Base-by-base conservation (phyloP, 2,797 vertebrate genomes). In the Acrossocheilus wenchowensis region DNA sequence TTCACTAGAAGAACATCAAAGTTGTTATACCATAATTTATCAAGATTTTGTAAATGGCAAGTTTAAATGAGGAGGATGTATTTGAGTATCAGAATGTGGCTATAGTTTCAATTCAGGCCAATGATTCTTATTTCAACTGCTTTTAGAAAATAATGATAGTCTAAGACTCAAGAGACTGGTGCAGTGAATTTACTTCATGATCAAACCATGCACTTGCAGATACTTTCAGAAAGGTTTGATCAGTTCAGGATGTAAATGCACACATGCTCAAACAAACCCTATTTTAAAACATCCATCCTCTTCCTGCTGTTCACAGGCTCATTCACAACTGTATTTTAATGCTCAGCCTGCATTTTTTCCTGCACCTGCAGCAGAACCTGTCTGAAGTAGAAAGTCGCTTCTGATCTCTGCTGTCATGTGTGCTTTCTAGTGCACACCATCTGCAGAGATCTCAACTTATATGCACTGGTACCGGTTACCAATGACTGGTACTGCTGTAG, bases 331-430 rank as follows among this genome's bases (percentile, higher is more conserved):
- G 0, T 43, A 43, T 43, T 43, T 81, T 88, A 12, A 88, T 88
- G 78, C 26, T 64, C 26, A 66, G 30, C 5, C 23, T 48, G n/a
- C 80, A 81, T 77, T 68, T 68, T 86, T 89, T 52, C 78, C 79
- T 69, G n/a, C 74, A 86, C 74, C 68, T 83, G 83, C 50, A 84
- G 12, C 21, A n/a, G 60, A 83, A 52, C 69, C 62, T 84, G 82
- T 84, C 60, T 82, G 39, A 81, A 71, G 60, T 52, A 81, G 78
- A 84, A 66, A 68, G 23, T 43, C 7, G 41, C 45, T 88, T 87
- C 64, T 52, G 79, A 84, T 26, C 60, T 41, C 52, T 21, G 21
- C 78, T 39, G 71, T 86, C 45, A 52, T 82, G 68, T 75, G 77
- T 87, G 79, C 84, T 78, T 39, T 75, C 80, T 57, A 54, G 81